phyloP scores from a whole-genome alignment of 2,888 invertebrate genomes.

The Pollenia angustigena region DNA sequence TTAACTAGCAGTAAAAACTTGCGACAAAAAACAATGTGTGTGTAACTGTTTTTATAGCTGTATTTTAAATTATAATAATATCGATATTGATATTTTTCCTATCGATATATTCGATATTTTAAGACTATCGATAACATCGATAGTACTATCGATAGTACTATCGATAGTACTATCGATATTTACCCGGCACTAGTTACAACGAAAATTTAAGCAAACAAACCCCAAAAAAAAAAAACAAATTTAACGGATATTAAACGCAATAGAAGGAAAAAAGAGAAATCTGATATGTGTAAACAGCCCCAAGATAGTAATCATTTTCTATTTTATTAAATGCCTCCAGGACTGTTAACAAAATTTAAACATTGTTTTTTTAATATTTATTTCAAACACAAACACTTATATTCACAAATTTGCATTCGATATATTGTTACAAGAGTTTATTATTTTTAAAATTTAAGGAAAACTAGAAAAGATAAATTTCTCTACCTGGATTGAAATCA shows the following conservation, averaged over 20 bases:
- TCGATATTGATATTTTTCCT: too few species aligned
- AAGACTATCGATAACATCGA: too few species aligned
- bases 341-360: slow-evolving; percentile 38
- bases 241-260: slow-evolving; percentile 39
- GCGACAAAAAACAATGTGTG: too few species aligned
- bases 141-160: too few species aligned
- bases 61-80: too few species aligned
- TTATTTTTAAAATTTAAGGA: too few species aligned
- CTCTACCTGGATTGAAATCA: background rate
- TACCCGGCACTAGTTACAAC: too few species aligned
- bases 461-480: background rate
- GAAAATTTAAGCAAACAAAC: background rate
- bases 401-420: background rate
- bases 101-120: too few species aligned
- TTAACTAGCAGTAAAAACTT: too few species aligned
- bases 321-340: slow-evolving; percentile 47
- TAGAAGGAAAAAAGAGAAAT: background rate
- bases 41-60: too few species aligned
- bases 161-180: too few species aligned
- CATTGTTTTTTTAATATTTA: slow-evolving; percentile 1
- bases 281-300: slow-evolving; percentile 27
- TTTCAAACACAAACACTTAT: background rate
- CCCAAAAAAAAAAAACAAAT: background rate
- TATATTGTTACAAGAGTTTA: too few species aligned
- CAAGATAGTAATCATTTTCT: slow-evolving; percentile 37